Evolutionary conservation across 2,113 vertebrate species (phyloP), one percentile per base, ranked within the genome.

Genomic region (Tonatia bakeri): DNA sequence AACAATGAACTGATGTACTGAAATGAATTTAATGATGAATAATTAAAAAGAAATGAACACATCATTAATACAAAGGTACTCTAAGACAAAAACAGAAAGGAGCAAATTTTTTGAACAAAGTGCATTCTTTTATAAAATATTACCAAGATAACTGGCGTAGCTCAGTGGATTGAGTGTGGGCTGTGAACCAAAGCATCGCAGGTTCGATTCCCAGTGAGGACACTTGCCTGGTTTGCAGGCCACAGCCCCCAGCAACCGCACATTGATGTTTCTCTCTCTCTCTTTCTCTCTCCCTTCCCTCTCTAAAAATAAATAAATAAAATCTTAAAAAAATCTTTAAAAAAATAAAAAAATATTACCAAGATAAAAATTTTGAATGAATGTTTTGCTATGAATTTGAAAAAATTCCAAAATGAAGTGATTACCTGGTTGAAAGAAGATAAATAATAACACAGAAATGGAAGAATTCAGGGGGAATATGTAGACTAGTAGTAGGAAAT

Each of bases 261-360:
- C n/a, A n/a, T n/a, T n/a, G n/a, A n/a, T n/a, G n/a, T n/a, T n/a
- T n/a, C n/a, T n/a, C n/a, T n/a, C n/a, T n/a, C n/a, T n/a, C n/a
- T n/a, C n/a, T n/a, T n/a, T n/a, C n/a, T n/a, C n/a, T n/a, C n/a
- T n/a, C n/a, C n/a, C n/a, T n/a, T n/a, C n/a, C n/a, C n/a, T n/a
- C n/a, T n/a, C n/a, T n/a, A n/a, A n/a, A n/a, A n/a, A n/a, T n/a
- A n/a, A n/a, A n/a, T n/a, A n/a, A n/a, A n/a, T n/a, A n/a, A n/a
- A n/a, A n/a, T n/a, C n/a, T n/a, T n/a, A n/a, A n/a, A n/a, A n/a
- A n/a, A n/a, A n/a, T n/a, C n/a, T n/a, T n/a, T n/a, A n/a, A n/a
- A n/a, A n/a, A n/a, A n/a, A n/a, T n/a, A n/a, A n/a, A n/a, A 94
- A 90, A 88, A 89, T 67, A 36, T 38, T 87, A 90, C 19, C 47